Evolutionary conservation across 2,888 invertebrate species (phyloP).

Genomic region (Halictus ligatus): DNA sequence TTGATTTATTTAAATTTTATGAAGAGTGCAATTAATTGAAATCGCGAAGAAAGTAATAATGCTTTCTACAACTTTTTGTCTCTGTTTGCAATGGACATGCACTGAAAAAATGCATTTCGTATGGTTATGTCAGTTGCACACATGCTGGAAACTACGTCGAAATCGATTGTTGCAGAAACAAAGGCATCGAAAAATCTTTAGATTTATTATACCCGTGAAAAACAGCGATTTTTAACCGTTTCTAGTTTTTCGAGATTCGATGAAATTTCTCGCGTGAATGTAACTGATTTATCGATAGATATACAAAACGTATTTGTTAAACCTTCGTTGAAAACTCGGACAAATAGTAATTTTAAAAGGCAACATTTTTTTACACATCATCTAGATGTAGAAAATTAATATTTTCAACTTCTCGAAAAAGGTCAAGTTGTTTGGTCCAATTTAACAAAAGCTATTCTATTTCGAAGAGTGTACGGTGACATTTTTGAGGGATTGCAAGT

Average conservation of each 20-base stretch:
- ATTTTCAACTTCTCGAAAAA: not conserved
- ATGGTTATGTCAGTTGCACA: too few relatives aligned
- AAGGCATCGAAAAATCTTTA: too few relatives aligned
- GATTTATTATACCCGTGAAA: too few relatives aligned
- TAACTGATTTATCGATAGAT: too few relatives aligned
- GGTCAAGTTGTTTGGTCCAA: not conserved
- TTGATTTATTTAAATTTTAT: not conserved
- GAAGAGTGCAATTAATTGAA: not conserved
- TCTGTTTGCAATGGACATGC: not conserved
- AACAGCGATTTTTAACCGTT: too few relatives aligned
- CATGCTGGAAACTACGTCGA: too few relatives aligned
- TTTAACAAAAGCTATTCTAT: not conserved
- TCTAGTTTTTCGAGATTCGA: too few relatives aligned
- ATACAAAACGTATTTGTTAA: not conserved
- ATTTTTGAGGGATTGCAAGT: not conserved
- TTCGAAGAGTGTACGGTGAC: not conserved
- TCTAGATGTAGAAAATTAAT: not conserved
- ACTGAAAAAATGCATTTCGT: not conserved
- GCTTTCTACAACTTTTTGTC: not conserved
- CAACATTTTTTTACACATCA: too few relatives aligned
- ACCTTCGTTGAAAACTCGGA: not conserved
- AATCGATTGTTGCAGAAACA: too few relatives aligned
- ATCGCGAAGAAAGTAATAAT: not conserved
- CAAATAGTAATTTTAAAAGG: not conserved
- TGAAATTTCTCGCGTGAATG: too few relatives aligned